Base-by-base conservation (phyloP, 2,888 invertebrate species). In the Hypselothyrea guttata region DNA sequence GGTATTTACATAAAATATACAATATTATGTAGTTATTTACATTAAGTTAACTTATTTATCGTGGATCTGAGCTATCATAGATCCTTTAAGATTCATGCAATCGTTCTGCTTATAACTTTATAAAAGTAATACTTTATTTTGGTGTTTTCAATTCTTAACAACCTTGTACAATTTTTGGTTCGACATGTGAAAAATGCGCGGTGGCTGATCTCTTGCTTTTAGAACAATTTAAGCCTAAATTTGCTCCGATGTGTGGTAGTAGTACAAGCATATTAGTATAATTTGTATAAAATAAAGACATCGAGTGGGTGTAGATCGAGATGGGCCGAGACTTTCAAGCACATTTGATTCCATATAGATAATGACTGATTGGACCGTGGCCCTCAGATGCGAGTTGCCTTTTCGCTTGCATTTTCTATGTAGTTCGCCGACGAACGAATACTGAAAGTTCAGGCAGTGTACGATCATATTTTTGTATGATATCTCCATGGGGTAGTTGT, bases 311-410 rank as follows among this genome's bases (percentile, higher is more conserved):
- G 34, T 45, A 37, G 68, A 64, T n/a, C n/a, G n/a, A n/a, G n/a
- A n/a, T n/a, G n/a, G n/a, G n/a, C n/a, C n/a, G n/a, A n/a, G n/a
- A 2, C 1, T 2, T 1, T 0, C 0, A 4, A 30, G 8, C 5
- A 76, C 7, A 47, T 76, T 76, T 8, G 65, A 40, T 11, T 71
- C 68, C 76, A 76, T 76, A n/a, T 76, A 76, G 12, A 71, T 16
- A n/a, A 76, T 61, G 37, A 71, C 79, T 34, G 74, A 71, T 4
- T 74, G 54, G 4, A 78, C 18, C n/a, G 75, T 49, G n/a, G 61
- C 9, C 12, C 46, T 22, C 8, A 8, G 1, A 0, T n/a, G 8
- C 4, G 4, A 0, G 0, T 54, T 28, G 1, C n/a, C n/a, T 0
- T 12, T 27, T 4, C 37, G 37, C 4, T 38, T 18, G 35, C 77